Evolutionary conservation across 1,140 invertebrate genomes (phyloP), one percentile per base, ranked within the genome.

Genomic region (Caenorhabditis inopinata): DNA sequence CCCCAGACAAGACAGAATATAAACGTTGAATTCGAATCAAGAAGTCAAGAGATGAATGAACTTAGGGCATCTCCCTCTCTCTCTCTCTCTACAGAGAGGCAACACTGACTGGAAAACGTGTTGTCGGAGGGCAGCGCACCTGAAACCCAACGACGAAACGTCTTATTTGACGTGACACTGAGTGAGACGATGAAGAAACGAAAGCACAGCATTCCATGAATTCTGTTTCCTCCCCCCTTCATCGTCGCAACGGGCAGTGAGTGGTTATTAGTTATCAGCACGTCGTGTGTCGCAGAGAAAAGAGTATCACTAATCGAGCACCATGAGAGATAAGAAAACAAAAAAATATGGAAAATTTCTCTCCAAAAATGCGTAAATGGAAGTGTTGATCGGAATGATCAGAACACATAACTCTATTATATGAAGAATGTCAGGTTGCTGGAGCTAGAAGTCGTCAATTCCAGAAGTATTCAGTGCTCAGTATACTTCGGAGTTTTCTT

Each of bases 251-350:
- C 23, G 23, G 58, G 25, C 12, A 29, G 49, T 51, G 12, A 58
- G 58, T 21, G 58, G 58, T 38, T 68, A 68, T 68, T 32, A 68
- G 58, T 68, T 38, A 51, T 4, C 11, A 21, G 48, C 25, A 2
- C 7, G 12, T 51, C 12, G 48, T 16, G 16, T 21, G 16, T 35
- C 58, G 29, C 32, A 38, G 58, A 68, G 58, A 68, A 68, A 25
- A 58, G 51, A 58, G 51, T 29, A 68, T 68, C 58, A 68, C 58
- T 68, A 68, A 68, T 68, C 35, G 58, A 68, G 58, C 16, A 68
- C 16, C n/a, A 38, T 38, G 29, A 38, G 32, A 6, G 25, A 68
- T 38, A 38, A 68, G 58, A 68, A 16, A 68, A 38, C 5, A 68
- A 68, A 68, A 68, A 68, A 32, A 38, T 21, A 68, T 68, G n/a